These are phyloP conservation scores for Drosophila peninsularis DNA, from an alignment of 2,888 invertebrate species.

Conservation along the genomic window DNA sequence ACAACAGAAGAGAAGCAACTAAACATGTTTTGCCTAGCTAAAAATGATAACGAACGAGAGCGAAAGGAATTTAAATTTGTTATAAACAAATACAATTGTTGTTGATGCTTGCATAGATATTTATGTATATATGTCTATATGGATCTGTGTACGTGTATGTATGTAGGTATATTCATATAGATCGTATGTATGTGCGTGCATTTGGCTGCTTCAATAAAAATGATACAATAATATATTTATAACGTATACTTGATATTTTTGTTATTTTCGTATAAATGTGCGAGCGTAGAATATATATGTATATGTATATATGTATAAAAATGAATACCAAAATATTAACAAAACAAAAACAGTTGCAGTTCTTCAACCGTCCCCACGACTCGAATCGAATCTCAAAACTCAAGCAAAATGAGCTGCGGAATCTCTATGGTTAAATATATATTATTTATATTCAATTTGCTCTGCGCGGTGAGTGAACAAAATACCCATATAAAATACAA, in stretches of 20 bases:
- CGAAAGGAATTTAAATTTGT: constrained; percentile 10
- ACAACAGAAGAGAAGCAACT: constrained; percentile 12
- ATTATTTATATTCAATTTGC: constrained; percentile 91
- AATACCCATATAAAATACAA: neutral
- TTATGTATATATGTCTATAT: neutral
- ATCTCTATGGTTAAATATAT: constrained; percentile 93
- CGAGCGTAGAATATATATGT: neutral
- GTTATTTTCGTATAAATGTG: constrained; percentile 16
- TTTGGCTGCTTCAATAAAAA: constrained; percentile 46
- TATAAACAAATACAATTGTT: constrained; percentile 31
- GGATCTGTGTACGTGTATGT: neutral
- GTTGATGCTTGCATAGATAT: constrained; percentile 11
- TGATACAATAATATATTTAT: constrained; percentile 38
- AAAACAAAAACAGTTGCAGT: constrained; percentile 55
- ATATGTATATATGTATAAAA: neutral
- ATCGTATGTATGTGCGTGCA: constrained; percentile 30
- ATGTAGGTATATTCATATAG: neutral
- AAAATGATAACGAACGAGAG: constrained; percentile 18
- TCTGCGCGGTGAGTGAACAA: constrained; percentile 90
- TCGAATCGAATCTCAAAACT: constrained; percentile 38
- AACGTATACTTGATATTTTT: constrained; percentile 43
- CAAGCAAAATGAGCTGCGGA: constrained; percentile 88
- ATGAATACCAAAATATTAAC: constrained; percentile 5
- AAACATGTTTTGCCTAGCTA: constrained; percentile 47
- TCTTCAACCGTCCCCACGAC: constrained; percentile 22